Evolutionary conservation across 2,888 invertebrate species (phyloP).

Genomic region (Hypomecis atomaria): DNA sequence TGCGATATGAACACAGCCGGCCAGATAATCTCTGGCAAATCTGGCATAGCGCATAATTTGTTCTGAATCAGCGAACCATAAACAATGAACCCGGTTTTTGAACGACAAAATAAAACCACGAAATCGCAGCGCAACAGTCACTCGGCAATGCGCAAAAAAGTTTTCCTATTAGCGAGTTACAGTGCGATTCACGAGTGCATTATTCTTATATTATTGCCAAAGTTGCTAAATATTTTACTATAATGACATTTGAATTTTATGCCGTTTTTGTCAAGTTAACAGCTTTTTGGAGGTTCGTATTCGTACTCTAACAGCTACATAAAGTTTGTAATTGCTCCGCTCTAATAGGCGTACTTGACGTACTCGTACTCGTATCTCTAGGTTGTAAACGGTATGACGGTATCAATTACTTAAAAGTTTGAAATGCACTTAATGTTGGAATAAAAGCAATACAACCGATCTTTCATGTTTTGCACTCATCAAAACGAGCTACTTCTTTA

Average conservation of each 20-base stretch:
- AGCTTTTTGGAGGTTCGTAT: not conserved
- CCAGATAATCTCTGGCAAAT: slow-evolving; percentile 54
- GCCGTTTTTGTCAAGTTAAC: not conserved
- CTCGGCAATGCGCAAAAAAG: slow-evolving; percentile 62
- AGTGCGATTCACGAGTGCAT: slow-evolving; percentile 56
- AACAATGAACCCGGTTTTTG: slow-evolving; percentile 49
- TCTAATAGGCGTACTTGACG: too few relatives aligned
- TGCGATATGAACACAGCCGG: slow-evolving; percentile 47
- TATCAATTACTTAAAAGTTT: too few relatives aligned
- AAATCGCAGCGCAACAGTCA: slow-evolving; percentile 41
- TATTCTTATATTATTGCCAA: slow-evolving; percentile 56
- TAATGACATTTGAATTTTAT: too few relatives aligned
- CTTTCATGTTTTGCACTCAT: too few relatives aligned
- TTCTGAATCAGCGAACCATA: slow-evolving; percentile 48
- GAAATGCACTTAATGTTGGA: too few relatives aligned
- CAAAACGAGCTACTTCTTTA: too few relatives aligned
- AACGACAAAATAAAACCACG: slow-evolving; percentile 46
- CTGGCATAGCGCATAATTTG: slow-evolving; percentile 54
- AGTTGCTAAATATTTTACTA: slow-evolving; percentile 35
- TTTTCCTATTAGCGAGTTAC: slow-evolving; percentile 63
- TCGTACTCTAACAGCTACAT: not conserved
- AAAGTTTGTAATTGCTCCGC: too few relatives aligned
- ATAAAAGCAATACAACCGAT: too few relatives aligned
- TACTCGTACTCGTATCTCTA: too few relatives aligned
- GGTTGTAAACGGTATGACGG: too few relatives aligned